These are phyloP conservation scores for Odobenus rosmarus DNA, from an alignment of 2,113 vertebrate genomes.

Conservation along the genomic window DNA sequence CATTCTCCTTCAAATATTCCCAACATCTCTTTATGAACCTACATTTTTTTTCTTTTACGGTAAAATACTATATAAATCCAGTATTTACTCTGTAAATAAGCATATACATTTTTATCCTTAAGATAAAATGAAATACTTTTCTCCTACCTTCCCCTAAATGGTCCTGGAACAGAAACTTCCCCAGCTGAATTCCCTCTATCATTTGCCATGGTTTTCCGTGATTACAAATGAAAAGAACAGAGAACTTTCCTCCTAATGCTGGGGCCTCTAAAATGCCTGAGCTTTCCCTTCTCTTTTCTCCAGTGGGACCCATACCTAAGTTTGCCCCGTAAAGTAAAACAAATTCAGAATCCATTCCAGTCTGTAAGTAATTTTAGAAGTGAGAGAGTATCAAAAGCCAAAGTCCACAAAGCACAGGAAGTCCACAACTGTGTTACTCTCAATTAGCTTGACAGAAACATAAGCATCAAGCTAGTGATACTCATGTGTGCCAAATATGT, in stretches of 20 bases:
- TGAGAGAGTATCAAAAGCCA: background rate
- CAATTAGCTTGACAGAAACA: background rate
- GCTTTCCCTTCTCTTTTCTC: background rate
- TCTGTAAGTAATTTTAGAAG: background rate
- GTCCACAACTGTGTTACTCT: background rate
- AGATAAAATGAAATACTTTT: slow-evolving; percentile 19
- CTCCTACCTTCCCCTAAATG: background rate
- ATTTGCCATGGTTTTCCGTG: background rate
- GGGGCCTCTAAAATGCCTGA: background rate
- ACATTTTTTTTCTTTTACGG: background rate
- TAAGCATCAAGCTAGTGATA: background rate
- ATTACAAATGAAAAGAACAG: background rate
- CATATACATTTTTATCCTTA: background rate
- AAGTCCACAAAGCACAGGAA: background rate
- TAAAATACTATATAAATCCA: slow-evolving; percentile 11
- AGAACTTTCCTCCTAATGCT: background rate
- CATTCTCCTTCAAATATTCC: background rate
- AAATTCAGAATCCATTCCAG: slow-evolving; percentile 30
- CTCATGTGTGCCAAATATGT: background rate
- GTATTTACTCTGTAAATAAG: background rate
- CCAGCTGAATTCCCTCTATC: background rate
- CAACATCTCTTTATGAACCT: background rate
- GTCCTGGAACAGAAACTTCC: background rate
- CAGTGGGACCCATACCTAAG: background rate
- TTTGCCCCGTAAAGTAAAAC: background rate